These are phyloP conservation scores for Nanorana parkeri DNA, from an alignment of 2,113 vertebrate species.

Conservation along the genomic window DNA sequence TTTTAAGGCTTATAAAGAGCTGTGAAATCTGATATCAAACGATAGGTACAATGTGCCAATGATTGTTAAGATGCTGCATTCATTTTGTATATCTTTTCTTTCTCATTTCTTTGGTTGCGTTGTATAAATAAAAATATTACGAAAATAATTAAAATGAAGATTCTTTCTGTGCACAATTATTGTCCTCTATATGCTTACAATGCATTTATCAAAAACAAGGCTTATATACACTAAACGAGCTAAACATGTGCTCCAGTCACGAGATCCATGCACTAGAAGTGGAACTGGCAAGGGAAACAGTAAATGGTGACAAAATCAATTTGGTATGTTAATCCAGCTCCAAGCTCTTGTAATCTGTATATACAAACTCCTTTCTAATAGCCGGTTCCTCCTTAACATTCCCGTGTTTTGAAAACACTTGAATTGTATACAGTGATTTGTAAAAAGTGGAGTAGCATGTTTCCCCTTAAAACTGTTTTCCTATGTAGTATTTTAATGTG, in stretches of 20 bases:
- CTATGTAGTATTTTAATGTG: background rate
- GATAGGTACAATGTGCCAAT: too few relatives aligned
- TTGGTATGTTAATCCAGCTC: slow-evolving; percentile 48
- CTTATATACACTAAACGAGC: too few relatives aligned
- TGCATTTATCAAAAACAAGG: too few relatives aligned
- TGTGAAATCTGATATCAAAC: too few relatives aligned
- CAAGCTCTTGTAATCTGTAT: slow-evolving; percentile 18
- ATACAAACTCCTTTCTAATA: slow-evolving; percentile 38
- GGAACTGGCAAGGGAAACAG: background rate
- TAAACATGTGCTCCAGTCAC: background rate
- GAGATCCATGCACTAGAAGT: background rate
- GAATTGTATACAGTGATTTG: background rate
- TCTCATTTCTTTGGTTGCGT: too few relatives aligned
- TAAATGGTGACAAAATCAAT: slow-evolving; percentile 35
- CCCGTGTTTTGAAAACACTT: slow-evolving; percentile 29
- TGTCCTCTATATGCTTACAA: too few relatives aligned
- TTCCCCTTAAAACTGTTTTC: background rate
- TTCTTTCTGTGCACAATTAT: too few relatives aligned
- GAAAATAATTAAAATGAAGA: too few relatives aligned
- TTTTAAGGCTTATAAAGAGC: too few relatives aligned
- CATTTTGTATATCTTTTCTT: too few relatives aligned
- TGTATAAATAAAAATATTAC: too few relatives aligned
- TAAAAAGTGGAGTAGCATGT: background rate
- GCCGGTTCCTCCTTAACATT: slow-evolving; percentile 41
- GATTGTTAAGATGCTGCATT: too few relatives aligned